Evolutionary conservation across 1,140 invertebrate genomes (phyloP).

Genomic region (Euschistus heros): DNA sequence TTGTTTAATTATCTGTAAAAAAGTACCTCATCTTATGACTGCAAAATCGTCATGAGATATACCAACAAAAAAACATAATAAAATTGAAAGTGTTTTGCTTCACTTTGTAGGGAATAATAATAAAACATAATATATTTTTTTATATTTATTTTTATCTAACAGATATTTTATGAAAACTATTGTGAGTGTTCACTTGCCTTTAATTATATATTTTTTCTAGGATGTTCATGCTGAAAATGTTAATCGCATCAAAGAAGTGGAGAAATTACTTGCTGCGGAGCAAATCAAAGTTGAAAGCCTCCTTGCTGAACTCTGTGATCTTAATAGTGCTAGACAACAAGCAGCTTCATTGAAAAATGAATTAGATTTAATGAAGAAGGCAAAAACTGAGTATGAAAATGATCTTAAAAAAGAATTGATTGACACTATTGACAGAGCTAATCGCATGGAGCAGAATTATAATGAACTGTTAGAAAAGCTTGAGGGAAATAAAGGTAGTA

Average conservation of each 20-base stretch:
- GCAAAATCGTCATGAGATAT: no score
- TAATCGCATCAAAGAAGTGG: background rate
- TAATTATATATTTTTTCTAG: background rate
- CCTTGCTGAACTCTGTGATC: background rate
- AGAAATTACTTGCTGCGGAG: background rate
- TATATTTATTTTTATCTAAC: no score
- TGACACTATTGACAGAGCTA: slow-evolving; percentile 20
- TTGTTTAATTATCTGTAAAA: no score
- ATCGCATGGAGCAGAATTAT: slow-evolving; percentile 21
- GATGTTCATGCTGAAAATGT: background rate
- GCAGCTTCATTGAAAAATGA: slow-evolving; percentile 1
- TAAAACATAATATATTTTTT: no score
- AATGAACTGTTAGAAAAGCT: slow-evolving; percentile 33
- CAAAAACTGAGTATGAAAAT: background rate
- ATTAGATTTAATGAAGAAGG: slow-evolving; percentile 7
- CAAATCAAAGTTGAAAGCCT: background rate
- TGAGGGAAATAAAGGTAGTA: no score
- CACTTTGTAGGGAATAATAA: no score
- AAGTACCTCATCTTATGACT: no score
- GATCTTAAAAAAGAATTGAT: slow-evolving; percentile 23
- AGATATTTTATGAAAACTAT: no score
- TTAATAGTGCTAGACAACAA: background rate
- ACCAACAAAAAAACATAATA: no score
- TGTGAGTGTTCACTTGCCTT: no score
- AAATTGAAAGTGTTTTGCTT: no score